phyloP scores from a whole-genome alignment of 2,888 invertebrate species.

The Limnephilus lunatus region DNA sequence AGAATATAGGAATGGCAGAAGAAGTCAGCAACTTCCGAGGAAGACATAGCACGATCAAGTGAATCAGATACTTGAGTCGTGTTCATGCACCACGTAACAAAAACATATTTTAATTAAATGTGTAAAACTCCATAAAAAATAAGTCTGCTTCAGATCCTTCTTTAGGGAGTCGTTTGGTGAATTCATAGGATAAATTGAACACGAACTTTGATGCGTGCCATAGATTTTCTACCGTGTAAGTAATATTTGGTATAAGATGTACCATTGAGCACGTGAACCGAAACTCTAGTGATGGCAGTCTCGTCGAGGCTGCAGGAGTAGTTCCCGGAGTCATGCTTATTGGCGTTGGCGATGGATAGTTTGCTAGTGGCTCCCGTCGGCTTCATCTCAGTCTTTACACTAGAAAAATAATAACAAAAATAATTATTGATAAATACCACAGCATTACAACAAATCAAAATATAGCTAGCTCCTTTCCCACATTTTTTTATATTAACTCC shows the following conservation, averaged over 20 bases:
- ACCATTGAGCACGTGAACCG: constrained; percentile 83
- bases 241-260: constrained; percentile 53
- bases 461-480: too few relatives aligned
- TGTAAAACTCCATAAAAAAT: neutral
- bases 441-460: neutral
- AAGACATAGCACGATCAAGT: too few relatives aligned
- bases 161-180: neutral
- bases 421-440: neutral
- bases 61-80: too few relatives aligned
- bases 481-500: too few relatives aligned
- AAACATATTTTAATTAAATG: too few relatives aligned
- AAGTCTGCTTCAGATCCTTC: neutral
- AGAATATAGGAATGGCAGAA: too few relatives aligned
- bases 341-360: constrained; percentile 82
- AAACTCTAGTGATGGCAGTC: constrained; percentile 78
- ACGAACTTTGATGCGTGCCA: too few relatives aligned
- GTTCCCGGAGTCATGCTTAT: constrained; percentile 81
- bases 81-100: too few relatives aligned
- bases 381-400: constrained; percentile 82
- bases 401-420: constrained; percentile 67
- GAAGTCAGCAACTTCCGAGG: too few relatives aligned
- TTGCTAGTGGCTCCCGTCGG: constrained; percentile 80
- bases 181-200: neutral
- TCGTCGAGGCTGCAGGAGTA: constrained; percentile 81
- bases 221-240: neutral